Evolutionary conservation across 2,888 invertebrate species (phyloP).

Genomic region (Andrena chrysosceles): DNA sequence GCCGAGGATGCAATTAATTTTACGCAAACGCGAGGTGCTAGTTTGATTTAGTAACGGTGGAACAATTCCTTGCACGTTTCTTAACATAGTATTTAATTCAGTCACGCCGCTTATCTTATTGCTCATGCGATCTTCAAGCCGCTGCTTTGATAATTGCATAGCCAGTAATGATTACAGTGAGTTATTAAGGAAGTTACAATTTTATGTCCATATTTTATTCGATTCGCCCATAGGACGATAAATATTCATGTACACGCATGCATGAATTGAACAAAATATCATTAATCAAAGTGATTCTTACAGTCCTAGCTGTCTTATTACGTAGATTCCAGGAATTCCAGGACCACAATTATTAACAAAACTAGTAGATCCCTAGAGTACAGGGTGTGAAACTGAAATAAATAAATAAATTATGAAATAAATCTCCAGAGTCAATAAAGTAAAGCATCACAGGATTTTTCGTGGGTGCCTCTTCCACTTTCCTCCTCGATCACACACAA

Average conservation of each 20-base stretch:
- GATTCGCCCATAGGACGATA: neutral
- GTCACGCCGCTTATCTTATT: constrained; percentile 53
- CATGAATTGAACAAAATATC: neutral
- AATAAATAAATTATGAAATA: neutral
- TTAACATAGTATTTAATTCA: constrained; percentile 52
- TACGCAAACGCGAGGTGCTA: constrained; percentile 36
- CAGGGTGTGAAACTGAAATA: neutral
- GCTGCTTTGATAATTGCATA: constrained; percentile 53
- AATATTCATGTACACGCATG: constrained; percentile 14
- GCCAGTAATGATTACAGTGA: constrained; percentile 29
- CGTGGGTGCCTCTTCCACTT: neutral
- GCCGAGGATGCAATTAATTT: constrained; percentile 39
- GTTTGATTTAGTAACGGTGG: constrained; percentile 50
- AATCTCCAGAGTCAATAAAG: neutral
- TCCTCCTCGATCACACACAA: neutral
- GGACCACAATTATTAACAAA: neutral
- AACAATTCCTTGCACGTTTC: constrained; percentile 29
- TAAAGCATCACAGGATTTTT: neutral
- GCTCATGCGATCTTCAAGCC: constrained; percentile 47
- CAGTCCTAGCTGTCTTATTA: neutral
- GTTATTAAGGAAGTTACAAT: constrained; percentile 31
- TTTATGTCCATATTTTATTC: constrained; percentile 11
- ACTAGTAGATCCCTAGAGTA: neutral
- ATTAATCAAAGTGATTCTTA: neutral
- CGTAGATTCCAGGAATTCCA: neutral